Evolutionary conservation across 2,888 invertebrate species (phyloP).

Genomic region (Linyphia triangularis): DNA sequence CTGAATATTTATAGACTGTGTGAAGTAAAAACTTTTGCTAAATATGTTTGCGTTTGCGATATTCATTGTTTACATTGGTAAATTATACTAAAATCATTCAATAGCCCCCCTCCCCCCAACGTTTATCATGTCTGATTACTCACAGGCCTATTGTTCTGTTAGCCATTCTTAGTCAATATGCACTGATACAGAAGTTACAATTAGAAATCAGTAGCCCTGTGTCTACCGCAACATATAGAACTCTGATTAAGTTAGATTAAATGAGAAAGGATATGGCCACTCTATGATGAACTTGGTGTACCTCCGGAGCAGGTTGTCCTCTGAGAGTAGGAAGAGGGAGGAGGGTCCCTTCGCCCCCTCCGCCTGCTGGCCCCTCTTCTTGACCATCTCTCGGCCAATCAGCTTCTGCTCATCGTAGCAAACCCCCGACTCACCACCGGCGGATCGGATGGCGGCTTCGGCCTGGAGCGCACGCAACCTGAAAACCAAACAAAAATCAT

Average conservation of each 20-base stretch:
- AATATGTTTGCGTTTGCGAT: no score
- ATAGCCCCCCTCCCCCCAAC: no score
- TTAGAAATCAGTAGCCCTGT: no score
- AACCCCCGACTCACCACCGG: constrained; percentile 2
- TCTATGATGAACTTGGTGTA: constrained; percentile 99
- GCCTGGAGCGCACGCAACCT: constrained; percentile 75
- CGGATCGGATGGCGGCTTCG: constrained; percentile 63
- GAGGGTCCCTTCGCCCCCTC: constrained; percentile 83
- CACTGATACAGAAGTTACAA: background rate
- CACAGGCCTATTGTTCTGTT: no score
- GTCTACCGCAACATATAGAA: no score
- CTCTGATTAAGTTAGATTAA: no score
- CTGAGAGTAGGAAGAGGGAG: constrained; percentile 98
- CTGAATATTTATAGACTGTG: no score
- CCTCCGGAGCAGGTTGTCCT: constrained; percentile 98
- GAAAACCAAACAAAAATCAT: background rate
- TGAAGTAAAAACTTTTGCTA: no score
- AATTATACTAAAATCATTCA: no score
- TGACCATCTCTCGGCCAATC: constrained; percentile 68
- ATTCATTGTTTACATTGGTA: no score
- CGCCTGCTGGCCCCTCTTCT: constrained; percentile 64
- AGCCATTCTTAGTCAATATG: no score
- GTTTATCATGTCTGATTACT: no score
- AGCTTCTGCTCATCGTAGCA: constrained; percentile 63
- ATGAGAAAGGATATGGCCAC: constrained; percentile 93